phyloP scores from a whole-genome alignment of 1,140 invertebrate species.

The Acromyrmex echinatior region DNA sequence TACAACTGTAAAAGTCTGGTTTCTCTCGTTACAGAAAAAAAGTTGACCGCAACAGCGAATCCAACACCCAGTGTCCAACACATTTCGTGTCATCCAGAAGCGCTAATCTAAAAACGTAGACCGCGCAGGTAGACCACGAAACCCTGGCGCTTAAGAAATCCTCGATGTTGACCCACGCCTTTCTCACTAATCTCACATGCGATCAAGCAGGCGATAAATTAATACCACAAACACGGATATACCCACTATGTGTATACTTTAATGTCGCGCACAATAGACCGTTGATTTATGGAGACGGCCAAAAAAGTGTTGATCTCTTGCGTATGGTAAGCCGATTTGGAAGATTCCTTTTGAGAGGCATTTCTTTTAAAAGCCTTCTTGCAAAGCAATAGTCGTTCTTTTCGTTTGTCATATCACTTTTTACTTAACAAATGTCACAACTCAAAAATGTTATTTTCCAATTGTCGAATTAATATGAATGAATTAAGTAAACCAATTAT shows the following conservation, averaged over 20 bases:
- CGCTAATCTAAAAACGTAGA: constrained; percentile 69
- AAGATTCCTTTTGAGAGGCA: not conserved
- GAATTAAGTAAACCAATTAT: too few species aligned
- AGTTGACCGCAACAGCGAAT: not conserved
- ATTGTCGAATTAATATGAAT: too few species aligned
- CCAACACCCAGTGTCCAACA: too few species aligned
- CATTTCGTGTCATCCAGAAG: constrained; percentile 58
- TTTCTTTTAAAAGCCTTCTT: not conserved
- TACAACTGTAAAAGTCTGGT: not conserved
- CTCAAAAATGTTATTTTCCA: too few species aligned
- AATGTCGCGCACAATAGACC: not conserved
- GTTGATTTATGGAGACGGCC: not conserved
- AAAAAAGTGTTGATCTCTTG: constrained; percentile 1
- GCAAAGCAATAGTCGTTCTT: not conserved
- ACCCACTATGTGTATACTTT: not conserved
- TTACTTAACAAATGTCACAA: too few species aligned
- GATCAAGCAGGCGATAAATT: constrained; percentile 66
- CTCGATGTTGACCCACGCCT: constrained; percentile 68
- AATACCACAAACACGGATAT: not conserved
- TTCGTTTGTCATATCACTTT: not conserved
- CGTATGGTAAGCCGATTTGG: not conserved
- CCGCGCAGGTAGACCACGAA: constrained; percentile 65
- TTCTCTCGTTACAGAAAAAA: constrained; percentile 10
- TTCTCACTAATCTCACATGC: constrained; percentile 66
- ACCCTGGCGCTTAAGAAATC: constrained; percentile 72